Conservation (phyloP, 2,113 vertebrate species). For the Phrynosoma platyrhinos region DNA sequence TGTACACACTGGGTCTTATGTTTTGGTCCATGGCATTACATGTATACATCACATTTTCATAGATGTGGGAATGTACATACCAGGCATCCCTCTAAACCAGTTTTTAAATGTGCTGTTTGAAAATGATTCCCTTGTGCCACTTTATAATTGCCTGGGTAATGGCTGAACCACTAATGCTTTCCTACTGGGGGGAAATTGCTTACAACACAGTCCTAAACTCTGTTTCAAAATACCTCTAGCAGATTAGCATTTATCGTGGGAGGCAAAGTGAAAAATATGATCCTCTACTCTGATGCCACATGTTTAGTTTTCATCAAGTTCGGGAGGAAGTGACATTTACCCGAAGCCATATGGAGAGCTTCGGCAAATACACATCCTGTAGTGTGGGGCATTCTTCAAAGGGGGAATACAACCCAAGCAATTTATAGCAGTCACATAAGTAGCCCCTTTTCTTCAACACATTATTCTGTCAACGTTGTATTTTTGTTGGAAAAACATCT, state of each 20-base stretch:
- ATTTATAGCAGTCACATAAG: slow-evolving; percentile 78
- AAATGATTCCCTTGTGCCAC: neutral
- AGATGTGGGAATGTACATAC: neutral
- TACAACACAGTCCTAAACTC: neutral
- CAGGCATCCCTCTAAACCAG: neutral
- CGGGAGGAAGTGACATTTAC: slow-evolving; percentile 51
- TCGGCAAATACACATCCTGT: slow-evolving; percentile 70
- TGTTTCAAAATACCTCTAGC: slow-evolving; percentile 41
- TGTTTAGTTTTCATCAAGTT: slow-evolving; percentile 56
- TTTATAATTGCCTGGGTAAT: neutral
- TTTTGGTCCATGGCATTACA: neutral
- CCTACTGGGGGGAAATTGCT: neutral
- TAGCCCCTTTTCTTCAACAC: slow-evolving; percentile 74
- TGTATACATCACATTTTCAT: neutral
- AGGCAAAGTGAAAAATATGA: slow-evolving; percentile 17
- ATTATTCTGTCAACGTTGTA: slow-evolving; percentile 79
- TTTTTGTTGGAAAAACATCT: slow-evolving; percentile 84
- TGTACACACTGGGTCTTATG: neutral
- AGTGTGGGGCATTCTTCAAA: slow-evolving; percentile 56
- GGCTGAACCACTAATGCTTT: slow-evolving; percentile 16
- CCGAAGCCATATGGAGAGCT: slow-evolving; percentile 72
- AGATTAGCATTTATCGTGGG: slow-evolving; percentile 19
- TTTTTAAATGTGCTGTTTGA: neutral
- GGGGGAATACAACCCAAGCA: slow-evolving; percentile 74
- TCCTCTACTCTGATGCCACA: slow-evolving; percentile 31